Evolutionary conservation across 2,888 invertebrate species (phyloP), one percentile per base, ranked within the genome.

Genomic region (Mantis religiosa): DNA sequence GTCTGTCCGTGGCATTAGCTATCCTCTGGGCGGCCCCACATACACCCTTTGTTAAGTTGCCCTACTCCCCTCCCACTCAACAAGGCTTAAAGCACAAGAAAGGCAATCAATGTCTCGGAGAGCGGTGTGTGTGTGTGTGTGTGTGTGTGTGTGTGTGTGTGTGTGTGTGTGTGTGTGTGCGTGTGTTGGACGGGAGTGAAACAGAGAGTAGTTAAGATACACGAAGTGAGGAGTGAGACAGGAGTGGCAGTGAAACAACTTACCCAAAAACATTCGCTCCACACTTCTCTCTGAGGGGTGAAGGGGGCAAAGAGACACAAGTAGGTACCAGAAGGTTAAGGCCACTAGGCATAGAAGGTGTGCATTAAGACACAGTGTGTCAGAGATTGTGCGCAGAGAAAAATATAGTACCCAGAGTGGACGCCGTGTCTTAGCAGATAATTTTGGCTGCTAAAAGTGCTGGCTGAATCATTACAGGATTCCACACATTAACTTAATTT

Each of bases 361-460:
- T 87, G 87, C 87, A 87, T 87, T 87, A 87, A 87, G 82, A 82
- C 25, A 30, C n/a, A 47, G 85, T 84, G 87, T 87, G 87, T 82
- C 28, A 87, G 34, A 87, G 87, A 87, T 27, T 82, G 82, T 87
- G 87, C 82, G 34, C 20, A 87, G 6, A 82, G 30, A 34, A 87
- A 82, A 54, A 87, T 28, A 82, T n/a, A 71, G 54, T 71, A 20
- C 4, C 54, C 54, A 71, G 54, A 71, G 54, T 20, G 54, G 54
- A 2, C 54, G 54, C 54, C 54, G 6, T 0, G 15, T 71, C 54
- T 71, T 71, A 25, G 14, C 41, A 0, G 12, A 41, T 34, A 34
- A 6, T 41, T 34, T 41, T 41, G 41, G 41, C 9, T 41, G 41
- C 34, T n/a, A 34, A 34, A 34, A 34, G 7, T 34, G 34, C 7